These are phyloP conservation scores for Asarcornis scutulata DNA, from an alignment of 2,113 vertebrate genomes.

Conservation along the genomic window DNA sequence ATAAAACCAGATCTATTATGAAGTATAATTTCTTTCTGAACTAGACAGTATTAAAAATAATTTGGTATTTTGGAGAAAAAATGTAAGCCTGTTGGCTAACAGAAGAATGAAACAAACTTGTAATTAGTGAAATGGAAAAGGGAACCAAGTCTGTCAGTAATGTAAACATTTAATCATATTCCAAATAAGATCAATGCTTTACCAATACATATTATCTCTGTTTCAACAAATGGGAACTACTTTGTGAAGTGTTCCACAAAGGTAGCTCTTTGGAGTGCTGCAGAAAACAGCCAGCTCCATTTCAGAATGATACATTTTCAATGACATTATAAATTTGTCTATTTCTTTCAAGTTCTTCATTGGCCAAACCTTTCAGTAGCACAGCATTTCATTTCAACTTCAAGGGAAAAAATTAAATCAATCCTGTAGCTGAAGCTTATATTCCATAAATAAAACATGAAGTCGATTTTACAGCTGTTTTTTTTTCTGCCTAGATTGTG, in stretches of 20 bases:
- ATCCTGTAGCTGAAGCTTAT: not conserved
- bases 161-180: not conserved
- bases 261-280: not conserved
- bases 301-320: not conserved
- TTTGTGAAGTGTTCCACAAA: not conserved
- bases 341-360: not conserved
- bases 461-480: not conserved
- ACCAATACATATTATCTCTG: not conserved
- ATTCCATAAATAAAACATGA: conserved; percentile 5
- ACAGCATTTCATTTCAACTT: not conserved
- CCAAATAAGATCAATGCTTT: not conserved
- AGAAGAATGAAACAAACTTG: not conserved
- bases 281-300: not conserved
- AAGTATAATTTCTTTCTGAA: not conserved
- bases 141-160: not conserved
- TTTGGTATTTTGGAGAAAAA: not conserved
- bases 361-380: not conserved
- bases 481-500: not conserved
- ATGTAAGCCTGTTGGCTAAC: not conserved
- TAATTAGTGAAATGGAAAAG: not conserved
- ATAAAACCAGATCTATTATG: not conserved
- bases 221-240: not conserved
- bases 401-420: not conserved
- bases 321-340: not conserved
- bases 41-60: not conserved